Evolutionary conservation across 2,113 vertebrate species (phyloP), one percentile per base, ranked within the genome.

Genomic region (Channa maculata): DNA sequence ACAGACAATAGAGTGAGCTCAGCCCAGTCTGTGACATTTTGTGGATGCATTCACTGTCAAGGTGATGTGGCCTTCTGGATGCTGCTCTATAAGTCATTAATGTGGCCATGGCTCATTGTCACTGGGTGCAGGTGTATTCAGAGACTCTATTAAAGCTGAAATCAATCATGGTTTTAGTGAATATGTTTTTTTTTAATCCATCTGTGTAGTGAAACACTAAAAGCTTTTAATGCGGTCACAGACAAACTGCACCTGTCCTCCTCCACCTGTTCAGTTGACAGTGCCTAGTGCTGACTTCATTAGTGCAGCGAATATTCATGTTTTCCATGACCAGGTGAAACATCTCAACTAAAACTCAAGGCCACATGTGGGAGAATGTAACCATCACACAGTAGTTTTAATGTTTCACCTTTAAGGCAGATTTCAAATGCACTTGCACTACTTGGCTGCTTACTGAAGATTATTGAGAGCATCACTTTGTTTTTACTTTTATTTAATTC

Each of bases 261-360:
- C 2, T 11, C 64, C 69, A 78, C 64, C 65, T 70, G 80, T n/a
- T 65, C 55, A 13, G 5, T 0, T 9, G 36, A 37, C 68, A 61
- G 39, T 4, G n/a, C 53, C 52, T 24, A 15, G 52, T 0, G 14
- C 53, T 37, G 6, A 36, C 49, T 66, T 66, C 33, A 76, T 66
- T 46, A 66, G 10, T 4, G 66, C 37, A 0, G 41, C 15, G 79
- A 66, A 71, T 46, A 45, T 50, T 60, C 49, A 70, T 58, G 77
- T 24, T 24, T 24, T 24, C 24, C 24, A 24, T 24, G 39, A 1
- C 4, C 39, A 41, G 39, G 4, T 41, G 39, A 41, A 41, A 4
- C 39, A 41, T 4, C 39, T 5, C 6, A 41, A 41, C 39, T 41
- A 41, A 4, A 41, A 4, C 39, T 41, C 39, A 41, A 41, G 39